Percentiles rank a stretch among this genome's conserved stretches.
phyloP scores from a whole-genome alignment of 2,797 vertebrate species.

The Acanthurus tractus region DNA sequence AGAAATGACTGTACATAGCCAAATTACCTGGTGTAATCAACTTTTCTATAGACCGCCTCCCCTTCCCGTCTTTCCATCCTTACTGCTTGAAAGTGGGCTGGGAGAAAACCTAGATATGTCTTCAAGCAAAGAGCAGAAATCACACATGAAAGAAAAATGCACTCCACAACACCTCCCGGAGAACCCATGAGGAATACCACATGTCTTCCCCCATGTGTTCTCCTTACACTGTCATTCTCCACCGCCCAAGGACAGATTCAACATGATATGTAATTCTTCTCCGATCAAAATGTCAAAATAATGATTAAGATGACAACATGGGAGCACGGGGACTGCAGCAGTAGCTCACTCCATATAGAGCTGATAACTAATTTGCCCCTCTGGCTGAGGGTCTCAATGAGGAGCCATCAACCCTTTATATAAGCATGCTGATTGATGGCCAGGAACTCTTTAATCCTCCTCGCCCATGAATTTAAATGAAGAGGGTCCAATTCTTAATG shows the following conservation, averaged over 20 bases:
- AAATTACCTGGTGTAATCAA: not conserved
- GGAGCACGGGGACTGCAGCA: slow-evolving; percentile 14
- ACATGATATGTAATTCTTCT: slow-evolving; percentile 19
- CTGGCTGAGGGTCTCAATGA: slow-evolving; percentile 30
- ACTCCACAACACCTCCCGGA: slow-evolving; percentile 13
- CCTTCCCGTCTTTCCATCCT: not conserved
- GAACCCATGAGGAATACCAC: slow-evolving; percentile 21
- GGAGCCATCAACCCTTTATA: slow-evolving; percentile 42
- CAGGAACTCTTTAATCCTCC: slow-evolving; percentile 47
- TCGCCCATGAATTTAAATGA: slow-evolving; percentile 53
- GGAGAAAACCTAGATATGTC: slow-evolving; percentile 61
- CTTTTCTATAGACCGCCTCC: slow-evolving; percentile 17
- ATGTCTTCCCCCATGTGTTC: not conserved
- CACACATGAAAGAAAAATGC: slow-evolving; percentile 26
- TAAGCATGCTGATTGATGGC: slow-evolving; percentile 53
- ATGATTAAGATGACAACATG: slow-evolving; percentile 49
- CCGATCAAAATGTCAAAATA: slow-evolving; percentile 55
- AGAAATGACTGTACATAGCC: not conserved
- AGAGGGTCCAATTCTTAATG: slow-evolving; percentile 44
- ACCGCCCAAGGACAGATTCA: slow-evolving; percentile 50
- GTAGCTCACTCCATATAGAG: slow-evolving; percentile 18
- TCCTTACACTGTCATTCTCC: slow-evolving; percentile 22
- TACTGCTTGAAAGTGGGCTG: slow-evolving; percentile 57
- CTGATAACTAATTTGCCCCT: slow-evolving; percentile 26
- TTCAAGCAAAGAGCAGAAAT: slow-evolving; percentile 27